Conservation (phyloP, 1,140 invertebrate species). For the Bombus sibiricus region DNA sequence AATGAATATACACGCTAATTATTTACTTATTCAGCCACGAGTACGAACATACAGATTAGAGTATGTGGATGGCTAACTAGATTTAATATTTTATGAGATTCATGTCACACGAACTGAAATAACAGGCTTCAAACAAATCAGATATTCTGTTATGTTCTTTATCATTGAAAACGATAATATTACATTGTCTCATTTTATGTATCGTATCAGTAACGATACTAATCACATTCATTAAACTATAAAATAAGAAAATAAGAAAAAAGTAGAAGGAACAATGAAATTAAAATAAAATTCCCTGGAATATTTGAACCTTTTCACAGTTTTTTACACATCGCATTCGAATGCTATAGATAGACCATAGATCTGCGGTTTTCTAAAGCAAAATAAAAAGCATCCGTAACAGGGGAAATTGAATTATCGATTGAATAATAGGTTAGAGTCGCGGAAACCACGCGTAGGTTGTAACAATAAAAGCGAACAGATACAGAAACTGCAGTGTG, state of each 20-base stretch:
- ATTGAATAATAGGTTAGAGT: background rate
- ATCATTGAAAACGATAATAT: background rate
- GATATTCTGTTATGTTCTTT: background rate
- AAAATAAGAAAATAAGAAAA: background rate
- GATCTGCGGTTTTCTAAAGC: background rate
- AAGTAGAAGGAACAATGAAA: background rate
- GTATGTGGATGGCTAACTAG: background rate
- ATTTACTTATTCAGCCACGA: background rate
- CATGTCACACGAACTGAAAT: too few species aligned
- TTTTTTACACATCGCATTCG: background rate
- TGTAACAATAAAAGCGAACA: constrained; percentile 10
- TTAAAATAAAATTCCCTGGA: background rate
- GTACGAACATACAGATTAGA: background rate
- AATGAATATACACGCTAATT: background rate
- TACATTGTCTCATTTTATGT: background rate
- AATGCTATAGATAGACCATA: background rate
- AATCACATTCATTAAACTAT: too few species aligned
- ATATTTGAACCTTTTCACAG: background rate
- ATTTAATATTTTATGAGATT: background rate
- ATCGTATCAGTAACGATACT: too few species aligned
- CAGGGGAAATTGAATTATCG: constrained; percentile 1
- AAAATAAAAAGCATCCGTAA: background rate
- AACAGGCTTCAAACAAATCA: background rate
- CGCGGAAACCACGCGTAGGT: background rate
- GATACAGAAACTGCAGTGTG: background rate